These are phyloP conservation scores for Calyptomena viridis DNA, from an alignment of 2,113 vertebrate genomes.

Conservation along the genomic window DNA sequence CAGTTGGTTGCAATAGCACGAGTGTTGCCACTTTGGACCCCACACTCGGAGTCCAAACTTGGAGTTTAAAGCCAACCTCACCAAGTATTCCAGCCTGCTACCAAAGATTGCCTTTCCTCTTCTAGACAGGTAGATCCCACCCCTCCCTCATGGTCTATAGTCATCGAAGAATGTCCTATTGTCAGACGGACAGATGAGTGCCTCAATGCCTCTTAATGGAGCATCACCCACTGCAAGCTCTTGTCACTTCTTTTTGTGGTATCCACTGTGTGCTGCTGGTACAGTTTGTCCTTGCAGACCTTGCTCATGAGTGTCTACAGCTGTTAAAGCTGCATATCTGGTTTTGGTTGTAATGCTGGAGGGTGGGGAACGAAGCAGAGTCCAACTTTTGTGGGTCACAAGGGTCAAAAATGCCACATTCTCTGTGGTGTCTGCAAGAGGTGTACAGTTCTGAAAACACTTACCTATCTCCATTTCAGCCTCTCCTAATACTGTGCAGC, in stretches of 20 bases:
- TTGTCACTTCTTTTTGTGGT: background rate
- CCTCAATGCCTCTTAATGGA: background rate
- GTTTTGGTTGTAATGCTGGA: background rate
- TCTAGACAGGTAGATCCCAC: background rate
- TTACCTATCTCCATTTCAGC: background rate
- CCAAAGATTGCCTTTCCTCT: background rate
- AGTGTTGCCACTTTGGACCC: background rate
- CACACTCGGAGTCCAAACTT: background rate
- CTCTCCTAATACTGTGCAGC: background rate
- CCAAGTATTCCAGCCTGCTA: background rate
- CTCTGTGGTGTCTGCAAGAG: background rate
- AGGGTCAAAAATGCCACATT: background rate
- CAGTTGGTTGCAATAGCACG: background rate
- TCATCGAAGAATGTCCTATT: background rate
- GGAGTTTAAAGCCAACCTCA: background rate
- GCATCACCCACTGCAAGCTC: fast-evolving
- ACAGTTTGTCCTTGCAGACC: background rate
- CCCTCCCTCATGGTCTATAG: fast-evolving
- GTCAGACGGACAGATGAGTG: background rate
- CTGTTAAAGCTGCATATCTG: background rate
- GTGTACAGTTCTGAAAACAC: background rate
- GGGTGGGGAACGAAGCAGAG: background rate
- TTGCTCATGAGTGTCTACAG: background rate
- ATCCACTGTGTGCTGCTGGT: background rate
- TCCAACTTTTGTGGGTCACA: background rate